Evolutionary conservation across 2,888 invertebrate species (phyloP).

Genomic region (Acronicta alni): DNA sequence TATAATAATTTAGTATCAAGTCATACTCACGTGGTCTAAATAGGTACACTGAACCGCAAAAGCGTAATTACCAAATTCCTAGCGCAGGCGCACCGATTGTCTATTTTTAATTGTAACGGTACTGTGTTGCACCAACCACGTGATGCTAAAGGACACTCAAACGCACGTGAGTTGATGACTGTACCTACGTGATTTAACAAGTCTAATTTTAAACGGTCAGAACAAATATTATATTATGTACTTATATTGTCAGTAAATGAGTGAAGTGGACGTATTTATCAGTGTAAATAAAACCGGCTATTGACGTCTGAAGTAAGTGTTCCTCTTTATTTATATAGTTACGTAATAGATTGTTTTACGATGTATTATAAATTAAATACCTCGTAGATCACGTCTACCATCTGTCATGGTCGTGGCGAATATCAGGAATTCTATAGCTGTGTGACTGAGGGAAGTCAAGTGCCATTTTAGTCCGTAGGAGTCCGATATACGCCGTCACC

Average conservation of each 20-base stretch:
- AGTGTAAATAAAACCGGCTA: slow-evolving; percentile 2
- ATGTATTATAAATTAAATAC: background rate
- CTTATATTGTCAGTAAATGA: background rate
- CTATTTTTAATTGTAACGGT: slow-evolving; percentile 16
- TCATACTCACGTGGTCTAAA: slow-evolving; percentile 16
- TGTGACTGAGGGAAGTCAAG: accelerated
- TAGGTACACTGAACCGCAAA: slow-evolving; percentile 20
- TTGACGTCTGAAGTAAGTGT: slow-evolving; percentile 2
- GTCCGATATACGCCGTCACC: too few relatives aligned
- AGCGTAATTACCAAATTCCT: slow-evolving; percentile 27
- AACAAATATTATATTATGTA: background rate
- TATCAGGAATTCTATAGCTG: too few relatives aligned
- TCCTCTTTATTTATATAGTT: background rate
- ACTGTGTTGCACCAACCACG: slow-evolving; percentile 7
- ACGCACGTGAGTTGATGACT: slow-evolving; percentile 22
- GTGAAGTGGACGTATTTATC: slow-evolving; percentile 7
- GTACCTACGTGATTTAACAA: slow-evolving; percentile 10
- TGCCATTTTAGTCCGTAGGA: background rate
- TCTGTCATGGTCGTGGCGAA: too few relatives aligned
- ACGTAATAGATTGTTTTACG: background rate
- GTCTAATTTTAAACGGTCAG: slow-evolving; percentile 16
- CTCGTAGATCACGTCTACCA: background rate
- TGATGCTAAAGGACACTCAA: slow-evolving; percentile 16
- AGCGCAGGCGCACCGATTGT: background rate
- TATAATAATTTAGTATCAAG: background rate